These are phyloP conservation scores for Bufo bufo DNA, from an alignment of 2,113 vertebrate genomes.

Conservation along the genomic window DNA sequence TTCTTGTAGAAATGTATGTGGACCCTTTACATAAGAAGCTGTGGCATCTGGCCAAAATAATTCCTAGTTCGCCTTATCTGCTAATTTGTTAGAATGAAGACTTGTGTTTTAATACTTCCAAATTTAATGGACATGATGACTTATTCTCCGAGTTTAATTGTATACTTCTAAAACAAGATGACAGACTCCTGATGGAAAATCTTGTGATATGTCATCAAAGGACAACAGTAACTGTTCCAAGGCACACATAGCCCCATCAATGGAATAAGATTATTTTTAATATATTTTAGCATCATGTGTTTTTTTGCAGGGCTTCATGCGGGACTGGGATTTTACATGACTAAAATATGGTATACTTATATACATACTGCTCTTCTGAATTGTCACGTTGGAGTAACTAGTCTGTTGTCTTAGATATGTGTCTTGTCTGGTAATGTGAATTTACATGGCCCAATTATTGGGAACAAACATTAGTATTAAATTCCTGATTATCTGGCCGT, in stretches of 20 bases:
- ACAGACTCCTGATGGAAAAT: neutral
- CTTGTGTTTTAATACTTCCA: neutral
- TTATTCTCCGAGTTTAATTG: neutral
- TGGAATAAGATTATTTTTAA: neutral
- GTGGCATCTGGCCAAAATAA: too few species aligned
- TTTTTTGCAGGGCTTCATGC: neutral
- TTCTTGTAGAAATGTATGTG: too few species aligned
- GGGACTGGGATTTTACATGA: neutral
- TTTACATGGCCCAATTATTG: too few species aligned
- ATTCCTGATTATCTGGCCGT: too few species aligned
- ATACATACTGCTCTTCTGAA: too few species aligned
- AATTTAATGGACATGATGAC: neutral
- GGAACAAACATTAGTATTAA: too few species aligned
- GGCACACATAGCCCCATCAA: neutral
- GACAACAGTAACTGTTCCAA: neutral
- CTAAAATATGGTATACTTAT: too few species aligned
- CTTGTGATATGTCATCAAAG: conserved; percentile 40
- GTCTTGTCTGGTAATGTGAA: too few species aligned
- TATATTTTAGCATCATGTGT: neutral
- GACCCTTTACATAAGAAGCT: neutral
- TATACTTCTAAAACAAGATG: neutral
- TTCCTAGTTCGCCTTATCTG: neutral
- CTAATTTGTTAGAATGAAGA: neutral
- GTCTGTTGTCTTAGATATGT: too few species aligned
- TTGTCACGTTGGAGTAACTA: too few species aligned